These are phyloP conservation scores for Avahi laniger DNA, from an alignment of 2,797 vertebrate genomes.

Conservation along the genomic window DNA sequence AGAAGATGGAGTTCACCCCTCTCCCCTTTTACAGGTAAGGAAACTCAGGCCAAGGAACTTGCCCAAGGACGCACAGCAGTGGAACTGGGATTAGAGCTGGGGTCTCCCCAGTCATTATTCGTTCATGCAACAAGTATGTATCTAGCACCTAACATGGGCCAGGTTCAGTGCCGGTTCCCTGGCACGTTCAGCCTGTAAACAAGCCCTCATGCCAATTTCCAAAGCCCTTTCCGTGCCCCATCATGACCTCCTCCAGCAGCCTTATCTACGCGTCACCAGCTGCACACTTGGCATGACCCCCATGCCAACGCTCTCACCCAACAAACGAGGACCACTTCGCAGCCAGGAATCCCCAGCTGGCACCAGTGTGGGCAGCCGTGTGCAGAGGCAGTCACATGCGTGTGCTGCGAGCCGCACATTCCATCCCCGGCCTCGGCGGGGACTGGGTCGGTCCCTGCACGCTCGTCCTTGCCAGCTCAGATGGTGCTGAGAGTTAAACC, in stretches of 20 bases:
- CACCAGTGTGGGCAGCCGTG: not conserved
- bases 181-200: not conserved
- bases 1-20: not conserved
- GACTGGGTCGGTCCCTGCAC: not conserved
- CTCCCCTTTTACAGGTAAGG: not conserved
- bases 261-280: not conserved
- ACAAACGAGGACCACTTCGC: not conserved
- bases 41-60: not conserved
- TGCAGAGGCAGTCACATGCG: not conserved
- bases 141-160: not conserved
- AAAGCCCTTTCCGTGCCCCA: not conserved
- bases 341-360: not conserved
- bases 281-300: not conserved
- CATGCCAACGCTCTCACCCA: not conserved
- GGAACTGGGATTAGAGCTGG: not conserved
- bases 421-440: not conserved
- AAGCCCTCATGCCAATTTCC: not conserved
- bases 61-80: not conserved
- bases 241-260: not conserved
- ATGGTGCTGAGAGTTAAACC: not conserved
- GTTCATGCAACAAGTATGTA: not conserved
- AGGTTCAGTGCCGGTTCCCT: not conserved
- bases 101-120: not conserved
- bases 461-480: not conserved
- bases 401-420: not conserved